Base-by-base conservation (phyloP, 2,797 vertebrate genomes). In the Cynodonichthys magdalenae region DNA sequence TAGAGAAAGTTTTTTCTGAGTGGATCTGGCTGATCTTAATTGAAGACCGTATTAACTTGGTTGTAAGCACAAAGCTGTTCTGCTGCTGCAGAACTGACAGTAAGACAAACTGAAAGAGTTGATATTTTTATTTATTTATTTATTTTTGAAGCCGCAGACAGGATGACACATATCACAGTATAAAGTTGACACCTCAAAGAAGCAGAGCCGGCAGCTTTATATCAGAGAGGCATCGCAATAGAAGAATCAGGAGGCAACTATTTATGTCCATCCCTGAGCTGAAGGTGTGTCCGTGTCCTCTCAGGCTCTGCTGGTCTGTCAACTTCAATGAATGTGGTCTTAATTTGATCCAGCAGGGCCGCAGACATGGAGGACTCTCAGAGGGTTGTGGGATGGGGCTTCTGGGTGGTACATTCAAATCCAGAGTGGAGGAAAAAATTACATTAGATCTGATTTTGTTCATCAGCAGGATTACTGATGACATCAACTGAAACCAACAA, bases 311-410 rank as follows among this genome's bases (percentile, higher is more conserved):
- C 63, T 64, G 68, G 51, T 64, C 81, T 78, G 86, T 89, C 88
- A 63, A 60, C 75, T 69, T 57, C 66, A 18, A 84, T 85, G 74
- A 85, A 54, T 0, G 17, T 86, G 80, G 84, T 53, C 58, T 48
- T 89, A 74, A 89, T 86, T 69, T 81, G 86, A 90, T 86, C 36
- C 74, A 88, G 75, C 88, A 83, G 75, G 64, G 29, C 74, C 15
- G 53, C 61, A 65, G 71, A 83, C 72, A 77, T 77, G 39, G 48
- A 0, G 24, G 44, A 50, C 64, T 63, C 71, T 34, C 59, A 46
- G 71, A 85, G 74, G 55, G 61, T 48, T 47, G 66, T 62, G 66
- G 71, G 69, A 83, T 14, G 8, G 58, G 73, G 66, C 59, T 71
- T 69, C 53, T 24, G 36, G 11, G 39, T 10, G n/a, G 36, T 77